phyloP scores from a whole-genome alignment of 2,113 vertebrate species.

The Lampris megalopsis region DNA sequence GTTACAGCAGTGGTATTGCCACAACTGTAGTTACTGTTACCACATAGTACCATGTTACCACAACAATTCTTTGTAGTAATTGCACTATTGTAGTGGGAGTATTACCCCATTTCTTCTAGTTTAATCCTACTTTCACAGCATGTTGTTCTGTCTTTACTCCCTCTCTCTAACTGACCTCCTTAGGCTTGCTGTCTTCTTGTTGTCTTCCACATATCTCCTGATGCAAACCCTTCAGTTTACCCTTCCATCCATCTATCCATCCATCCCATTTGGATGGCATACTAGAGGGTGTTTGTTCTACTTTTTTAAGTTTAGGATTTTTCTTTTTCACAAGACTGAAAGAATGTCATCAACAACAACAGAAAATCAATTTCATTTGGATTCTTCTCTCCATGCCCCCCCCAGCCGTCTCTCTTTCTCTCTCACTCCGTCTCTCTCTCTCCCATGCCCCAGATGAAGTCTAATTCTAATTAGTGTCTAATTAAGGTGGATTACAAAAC shows the following conservation, averaged over 20 bases:
- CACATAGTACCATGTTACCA: too few species aligned
- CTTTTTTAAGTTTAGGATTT: neutral
- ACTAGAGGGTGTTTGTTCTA: neutral
- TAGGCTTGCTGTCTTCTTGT: neutral
- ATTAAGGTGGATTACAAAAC: slow-evolving; percentile 37
- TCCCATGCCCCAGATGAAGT: slow-evolving; percentile 3
- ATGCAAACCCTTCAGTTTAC: neutral
- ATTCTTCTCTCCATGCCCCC: neutral
- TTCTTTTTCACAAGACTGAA: neutral
- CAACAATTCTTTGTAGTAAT: too few species aligned
- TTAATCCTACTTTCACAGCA: too few species aligned
- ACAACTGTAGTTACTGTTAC: too few species aligned
- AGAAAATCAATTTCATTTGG: slow-evolving; percentile 19
- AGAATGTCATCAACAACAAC: slow-evolving; percentile 1
- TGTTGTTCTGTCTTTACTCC: neutral
- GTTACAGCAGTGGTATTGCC: too few species aligned
- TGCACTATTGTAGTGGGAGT: too few species aligned
- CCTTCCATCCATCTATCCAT: neutral
- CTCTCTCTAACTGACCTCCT: neutral
- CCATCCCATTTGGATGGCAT: neutral
- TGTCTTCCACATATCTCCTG: neutral
- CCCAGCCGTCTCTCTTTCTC: neutral
- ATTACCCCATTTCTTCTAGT: too few species aligned
- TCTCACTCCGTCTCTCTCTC: neutral
- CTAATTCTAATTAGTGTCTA: slow-evolving; percentile 40